phyloP scores from a whole-genome alignment of 2,797 vertebrate species.

The Lemur catta region DNA sequence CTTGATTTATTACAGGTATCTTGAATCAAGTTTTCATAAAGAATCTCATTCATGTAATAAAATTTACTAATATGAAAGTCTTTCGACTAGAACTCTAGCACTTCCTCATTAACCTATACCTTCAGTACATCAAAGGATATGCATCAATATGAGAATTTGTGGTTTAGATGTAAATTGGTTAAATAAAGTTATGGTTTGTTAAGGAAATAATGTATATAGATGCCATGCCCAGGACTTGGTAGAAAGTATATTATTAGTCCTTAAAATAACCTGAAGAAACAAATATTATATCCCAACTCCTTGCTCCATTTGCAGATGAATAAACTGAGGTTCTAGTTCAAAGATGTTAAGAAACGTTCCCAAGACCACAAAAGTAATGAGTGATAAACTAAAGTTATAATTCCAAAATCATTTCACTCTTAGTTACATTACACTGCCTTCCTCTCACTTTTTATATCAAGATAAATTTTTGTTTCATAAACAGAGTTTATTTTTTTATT shows the following conservation, averaged over 20 bases:
- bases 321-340: background rate
- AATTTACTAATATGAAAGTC: background rate
- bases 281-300: background rate
- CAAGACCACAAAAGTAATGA: background rate
- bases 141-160: background rate
- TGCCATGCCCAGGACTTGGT: background rate
- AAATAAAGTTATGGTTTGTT: background rate
- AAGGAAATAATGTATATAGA: background rate
- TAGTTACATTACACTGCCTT: background rate
- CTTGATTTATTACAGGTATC: background rate
- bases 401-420: background rate
- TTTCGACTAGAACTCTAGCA: background rate
- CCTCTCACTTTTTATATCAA: background rate
- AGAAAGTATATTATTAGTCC: background rate
- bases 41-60: background rate
- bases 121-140: background rate
- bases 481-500: background rate
- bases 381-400: background rate
- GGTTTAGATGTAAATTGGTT: background rate
- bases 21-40: constrained; percentile 11
- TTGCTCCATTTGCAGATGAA: background rate
- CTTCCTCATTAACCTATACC: background rate
- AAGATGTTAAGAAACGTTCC: background rate
- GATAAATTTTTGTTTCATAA: background rate
- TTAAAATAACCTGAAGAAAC: background rate